Conservation (phyloP, 2,113 vertebrate species). For the Terrapene triunguis region DNA sequence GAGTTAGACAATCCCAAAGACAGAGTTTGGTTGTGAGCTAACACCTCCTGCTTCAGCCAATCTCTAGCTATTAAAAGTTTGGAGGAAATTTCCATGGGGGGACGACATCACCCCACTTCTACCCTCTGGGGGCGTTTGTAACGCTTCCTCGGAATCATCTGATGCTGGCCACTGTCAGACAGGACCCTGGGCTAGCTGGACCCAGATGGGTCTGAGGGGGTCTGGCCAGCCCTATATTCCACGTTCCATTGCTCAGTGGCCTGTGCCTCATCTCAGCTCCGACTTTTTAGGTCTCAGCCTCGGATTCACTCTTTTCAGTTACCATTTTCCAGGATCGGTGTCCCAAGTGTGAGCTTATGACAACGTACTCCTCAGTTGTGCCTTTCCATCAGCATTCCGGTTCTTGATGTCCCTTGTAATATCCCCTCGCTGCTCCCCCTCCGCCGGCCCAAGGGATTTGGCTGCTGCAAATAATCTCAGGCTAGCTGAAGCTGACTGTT, state of each 20-base stretch:
- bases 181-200: neutral
- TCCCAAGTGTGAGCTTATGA: neutral
- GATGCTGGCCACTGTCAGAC: accelerated
- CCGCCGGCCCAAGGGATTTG: slow-evolving; percentile 60
- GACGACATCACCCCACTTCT: neutral
- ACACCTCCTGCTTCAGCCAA: slow-evolving; percentile 6
- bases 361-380: slow-evolving; percentile 17
- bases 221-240: neutral
- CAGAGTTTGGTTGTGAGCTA: neutral
- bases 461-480: slow-evolving; percentile 57
- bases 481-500: slow-evolving; percentile 73
- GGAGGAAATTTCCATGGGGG: neutral
- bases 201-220: too few species aligned
- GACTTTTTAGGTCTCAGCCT: neutral
- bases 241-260: neutral
- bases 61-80: slow-evolving; percentile 9
- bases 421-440: slow-evolving; percentile 49
- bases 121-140: neutral
- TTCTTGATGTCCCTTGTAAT: slow-evolving; percentile 43
- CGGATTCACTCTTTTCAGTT: neutral
- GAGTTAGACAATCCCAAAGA: neutral
- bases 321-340: neutral
- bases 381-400: neutral
- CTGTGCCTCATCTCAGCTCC: accelerated
- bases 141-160: neutral